These are phyloP conservation scores for Neomorphus geoffroyi DNA, from an alignment of 2,797 vertebrate species.

Conservation along the genomic window DNA sequence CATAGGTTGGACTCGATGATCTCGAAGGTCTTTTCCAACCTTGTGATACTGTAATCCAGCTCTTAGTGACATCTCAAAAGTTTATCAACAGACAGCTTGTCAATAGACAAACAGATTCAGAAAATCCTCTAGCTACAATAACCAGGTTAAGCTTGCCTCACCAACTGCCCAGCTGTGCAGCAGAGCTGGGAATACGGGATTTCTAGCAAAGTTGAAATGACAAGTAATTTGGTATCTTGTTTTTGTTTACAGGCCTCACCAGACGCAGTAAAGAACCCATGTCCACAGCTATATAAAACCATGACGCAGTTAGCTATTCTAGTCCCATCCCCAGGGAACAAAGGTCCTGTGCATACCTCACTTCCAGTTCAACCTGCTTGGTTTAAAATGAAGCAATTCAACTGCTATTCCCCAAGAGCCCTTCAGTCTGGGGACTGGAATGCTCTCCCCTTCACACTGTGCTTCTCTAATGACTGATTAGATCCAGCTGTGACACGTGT, in stretches of 20 bases:
- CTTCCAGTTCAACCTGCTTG: not conserved
- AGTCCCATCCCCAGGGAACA: not conserved
- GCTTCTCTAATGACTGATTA: not conserved
- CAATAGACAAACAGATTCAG: not conserved
- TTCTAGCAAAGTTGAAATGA: not conserved
- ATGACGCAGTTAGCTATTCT: not conserved
- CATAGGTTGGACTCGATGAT: too few relatives aligned
- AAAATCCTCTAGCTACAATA: not conserved
- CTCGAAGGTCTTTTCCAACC: too few relatives aligned
- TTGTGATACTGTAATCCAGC: too few relatives aligned
- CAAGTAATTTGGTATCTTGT: not conserved
- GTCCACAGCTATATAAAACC: not conserved
- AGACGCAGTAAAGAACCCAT: not conserved
- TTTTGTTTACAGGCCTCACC: not conserved
- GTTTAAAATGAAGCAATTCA: not conserved
- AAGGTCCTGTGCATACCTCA: not conserved
- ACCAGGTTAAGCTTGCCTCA: not conserved
- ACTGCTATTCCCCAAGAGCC: not conserved
- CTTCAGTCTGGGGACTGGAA: not conserved
- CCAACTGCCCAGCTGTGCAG: not conserved
- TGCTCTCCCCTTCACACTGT: fast-evolving
- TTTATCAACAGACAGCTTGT: not conserved
- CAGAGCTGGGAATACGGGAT: not conserved
- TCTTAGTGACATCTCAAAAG: not conserved
- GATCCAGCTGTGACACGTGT: not conserved